Evolutionary conservation across 2,888 invertebrate genomes (phyloP), one percentile per base, ranked within the genome.

Genomic region (Drosophila melanosoma): DNA sequence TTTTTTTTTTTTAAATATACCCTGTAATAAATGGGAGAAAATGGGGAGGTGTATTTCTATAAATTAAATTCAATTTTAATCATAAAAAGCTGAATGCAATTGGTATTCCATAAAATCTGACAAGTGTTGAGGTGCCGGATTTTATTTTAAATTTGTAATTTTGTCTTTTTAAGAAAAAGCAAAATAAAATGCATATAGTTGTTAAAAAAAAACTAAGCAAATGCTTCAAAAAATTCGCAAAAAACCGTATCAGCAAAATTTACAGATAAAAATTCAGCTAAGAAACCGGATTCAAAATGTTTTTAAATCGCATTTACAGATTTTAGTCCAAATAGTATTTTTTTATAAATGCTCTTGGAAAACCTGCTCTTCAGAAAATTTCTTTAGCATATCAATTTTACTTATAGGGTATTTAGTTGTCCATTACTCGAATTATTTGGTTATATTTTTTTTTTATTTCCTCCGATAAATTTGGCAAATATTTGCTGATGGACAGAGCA

Each of bases 401-500:
- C 1, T n/a, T 38, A 49, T 48, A 64, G 75, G 60, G 75, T 69
- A 74, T 45, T 52, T 17, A 0, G 17, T 12, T 15, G 45, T 54
- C 36, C n/a, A 51, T 11, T 12, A 49, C 3, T n/a, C 10, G 10
- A 12, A 7, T 17, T 11, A 20, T 15, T 7, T 29, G 12, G 48
- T 40, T 23, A 38, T 4, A 23, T 7, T 1, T 20, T 56, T 38
- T 40, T 42, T 58, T 65, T 73, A 56, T 64, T 68, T 58, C 40
- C 60, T 60, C 49, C 62, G 69, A 69, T 71, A 69, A 71, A 69
- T 80, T 72, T 60, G 68, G 58, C 67, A 74, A 79, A 81, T 85
- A 83, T 85, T 87, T 85, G 58, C 66, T 57, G 54, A 56, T 68
- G 74, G 76, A 59, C 79, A 68, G 65, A 38, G 79, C 70, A 77